Percentiles rank a stretch among this genome's conserved stretches.
phyloP scores from a whole-genome alignment of 2,113 vertebrate genomes.

The Gyps fulvus region DNA sequence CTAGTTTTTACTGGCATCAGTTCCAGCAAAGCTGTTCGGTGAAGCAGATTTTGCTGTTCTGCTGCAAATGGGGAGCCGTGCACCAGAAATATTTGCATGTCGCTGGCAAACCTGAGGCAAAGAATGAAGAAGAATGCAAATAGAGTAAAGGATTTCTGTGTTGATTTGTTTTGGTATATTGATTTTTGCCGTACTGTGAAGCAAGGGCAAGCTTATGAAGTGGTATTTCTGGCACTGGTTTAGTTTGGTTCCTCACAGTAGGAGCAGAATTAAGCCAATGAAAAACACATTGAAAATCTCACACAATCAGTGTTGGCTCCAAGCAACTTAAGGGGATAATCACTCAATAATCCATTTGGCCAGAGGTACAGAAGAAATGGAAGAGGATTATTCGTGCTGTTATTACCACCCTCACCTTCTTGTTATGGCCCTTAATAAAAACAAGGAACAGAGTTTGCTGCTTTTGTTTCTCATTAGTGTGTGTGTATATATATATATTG shows the following conservation, averaged over 20 bases:
- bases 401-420: not conserved
- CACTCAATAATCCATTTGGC: conserved; percentile 57
- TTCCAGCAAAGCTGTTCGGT: not conserved
- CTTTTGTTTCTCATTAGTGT: not conserved
- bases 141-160: not conserved
- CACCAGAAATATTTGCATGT: not conserved
- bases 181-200: not conserved
- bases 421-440: not conserved
- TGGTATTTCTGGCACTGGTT: conserved; percentile 19
- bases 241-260: conserved; percentile 9
- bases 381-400: conserved; percentile 21
- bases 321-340: conserved; percentile 45
- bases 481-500: not conserved
- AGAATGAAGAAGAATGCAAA: not conserved
- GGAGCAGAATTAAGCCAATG: conserved; percentile 51
- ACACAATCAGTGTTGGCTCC: conserved; percentile 9
- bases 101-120: not conserved
- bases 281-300: conserved; percentile 49
- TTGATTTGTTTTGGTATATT: conserved; percentile 14
- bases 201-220: conserved; percentile 19
- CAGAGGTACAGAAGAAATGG: not conserved
- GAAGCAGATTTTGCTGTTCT: not conserved
- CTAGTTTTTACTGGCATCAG: rapidly evolving
- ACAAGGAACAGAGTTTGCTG: not conserved
- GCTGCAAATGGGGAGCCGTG: not conserved